A percentile compares a stretch with the other conserved stretches of the same genome.
These are phyloP conservation scores for Sebastes itinus DNA, from an alignment of 2,797 vertebrate genomes.

Conservation along the genomic window DNA sequence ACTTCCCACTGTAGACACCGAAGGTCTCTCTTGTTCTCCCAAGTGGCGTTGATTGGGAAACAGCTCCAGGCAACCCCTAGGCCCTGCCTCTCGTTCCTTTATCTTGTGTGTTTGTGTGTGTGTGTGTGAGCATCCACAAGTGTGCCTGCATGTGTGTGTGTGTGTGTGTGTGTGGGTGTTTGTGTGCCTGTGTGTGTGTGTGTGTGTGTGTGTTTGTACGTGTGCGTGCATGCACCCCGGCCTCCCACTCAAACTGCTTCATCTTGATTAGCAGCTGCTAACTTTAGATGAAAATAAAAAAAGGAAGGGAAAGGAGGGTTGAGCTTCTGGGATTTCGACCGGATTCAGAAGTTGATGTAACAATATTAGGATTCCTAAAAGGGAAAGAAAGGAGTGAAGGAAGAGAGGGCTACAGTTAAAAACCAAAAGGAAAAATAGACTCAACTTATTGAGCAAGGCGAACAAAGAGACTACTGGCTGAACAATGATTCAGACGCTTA, in stretches of 20 bases:
- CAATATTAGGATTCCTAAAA: conserved; percentile 22
- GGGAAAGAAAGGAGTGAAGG: not conserved
- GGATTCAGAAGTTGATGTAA: conserved; percentile 6
- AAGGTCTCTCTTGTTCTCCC: conserved; percentile 77
- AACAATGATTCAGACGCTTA: not conserved
- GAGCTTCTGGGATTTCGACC: not conserved
- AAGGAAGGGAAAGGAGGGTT: not conserved
- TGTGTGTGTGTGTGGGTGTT: not conserved
- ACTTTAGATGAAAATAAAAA: conserved; percentile 35
- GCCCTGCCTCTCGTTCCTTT: conserved; percentile 66
- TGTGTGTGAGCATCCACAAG: not conserved
- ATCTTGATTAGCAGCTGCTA: conserved; percentile 67
- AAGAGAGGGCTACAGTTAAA: not conserved
- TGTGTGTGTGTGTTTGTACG: not conserved
- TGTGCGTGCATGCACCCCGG: not conserved
- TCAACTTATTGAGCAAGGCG: not conserved
- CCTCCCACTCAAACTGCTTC: conserved; percentile 34
- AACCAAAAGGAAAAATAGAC: not conserved
- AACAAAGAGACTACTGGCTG: not conserved
- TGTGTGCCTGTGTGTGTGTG: not conserved
- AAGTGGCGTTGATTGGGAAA: conserved; percentile 79
- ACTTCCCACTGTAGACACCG: conserved; percentile 55
- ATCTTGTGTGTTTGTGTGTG: conserved; percentile 48
- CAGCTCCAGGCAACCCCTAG: conserved; percentile 76
- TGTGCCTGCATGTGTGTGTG: conserved; percentile 14